Evolutionary conservation across 23 tunicate species (phyloP).

Genomic region (Botrylloides violaceus): DNA sequence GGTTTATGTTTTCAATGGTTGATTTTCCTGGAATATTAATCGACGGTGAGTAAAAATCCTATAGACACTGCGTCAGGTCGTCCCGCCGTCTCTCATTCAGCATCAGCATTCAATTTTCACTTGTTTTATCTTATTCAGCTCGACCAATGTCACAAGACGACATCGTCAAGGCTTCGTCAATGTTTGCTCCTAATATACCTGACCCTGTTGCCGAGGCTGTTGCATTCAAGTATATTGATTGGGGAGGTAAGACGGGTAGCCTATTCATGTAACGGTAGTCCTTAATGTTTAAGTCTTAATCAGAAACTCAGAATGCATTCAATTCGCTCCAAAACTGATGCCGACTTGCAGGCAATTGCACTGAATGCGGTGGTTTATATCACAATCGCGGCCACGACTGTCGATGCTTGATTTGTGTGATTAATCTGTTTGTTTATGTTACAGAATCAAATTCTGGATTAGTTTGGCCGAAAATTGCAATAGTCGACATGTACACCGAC

Average conservation of each 20-base stretch:
- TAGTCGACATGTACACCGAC: constrained; percentile 9
- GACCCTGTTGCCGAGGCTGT: constrained; percentile 27
- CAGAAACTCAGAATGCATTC: too few relatives aligned
- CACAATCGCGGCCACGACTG: too few relatives aligned
- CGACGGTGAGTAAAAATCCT: constrained; percentile 9
- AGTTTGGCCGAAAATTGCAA: constrained; percentile 15
- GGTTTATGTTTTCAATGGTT: constrained; percentile 23
- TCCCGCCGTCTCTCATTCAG: too few relatives aligned
- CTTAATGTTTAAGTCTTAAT: not conserved
- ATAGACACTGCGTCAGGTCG: too few relatives aligned
- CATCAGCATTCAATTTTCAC: too few relatives aligned
- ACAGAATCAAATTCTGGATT: constrained; percentile 1
- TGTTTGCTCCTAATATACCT: constrained; percentile 16
- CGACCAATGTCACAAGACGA: constrained; percentile 28
- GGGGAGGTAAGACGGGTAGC: constrained; percentile 23
- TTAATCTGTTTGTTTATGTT: too few relatives aligned
- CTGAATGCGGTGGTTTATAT: too few relatives aligned
- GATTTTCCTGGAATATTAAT: constrained; percentile 27
- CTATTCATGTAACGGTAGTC: not conserved
- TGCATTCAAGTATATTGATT: constrained; percentile 28
- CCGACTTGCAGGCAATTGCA: too few relatives aligned
- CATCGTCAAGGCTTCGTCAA: constrained; percentile 26
- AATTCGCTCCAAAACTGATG: too few relatives aligned
- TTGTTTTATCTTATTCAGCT: constrained; percentile 4
- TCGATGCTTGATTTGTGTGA: too few relatives aligned